Base-by-base conservation (phyloP, 2,113 vertebrate species). In the Mesitornis unicolor region DNA sequence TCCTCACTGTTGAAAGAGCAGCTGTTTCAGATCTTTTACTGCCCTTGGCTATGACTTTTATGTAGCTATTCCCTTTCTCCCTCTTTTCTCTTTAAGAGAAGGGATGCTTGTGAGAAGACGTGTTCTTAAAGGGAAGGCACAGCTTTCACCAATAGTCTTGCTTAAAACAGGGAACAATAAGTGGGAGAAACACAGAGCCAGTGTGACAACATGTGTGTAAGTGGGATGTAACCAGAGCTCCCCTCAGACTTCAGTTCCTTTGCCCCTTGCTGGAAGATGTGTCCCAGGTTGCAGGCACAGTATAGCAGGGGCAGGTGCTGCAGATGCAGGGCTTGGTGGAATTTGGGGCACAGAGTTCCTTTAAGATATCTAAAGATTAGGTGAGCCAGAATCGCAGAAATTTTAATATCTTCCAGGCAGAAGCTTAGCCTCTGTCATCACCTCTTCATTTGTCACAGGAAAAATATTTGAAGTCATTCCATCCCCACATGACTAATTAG, bases 361-460 rank as follows among this genome's bases (percentile, higher is more conserved):
- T 57, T 73, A 65, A 91, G 50, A 67, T 94, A 84, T 20, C 59
- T 68, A 31, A 94, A 89, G 73, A 81, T 89, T 89, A 95, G 89
- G 68, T 96, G 89, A 91, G 81, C 79, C 56, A 85, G 76, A 87
- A 84, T 96, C 91, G 78, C 47, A 90, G 87, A 89, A 93, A 86
- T 90, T 77, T 95, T 96, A 94, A 92, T 96, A 88, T 88, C 90
- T 96, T 97, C 91, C 96, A 96, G 95, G 90, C 88, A 93, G 96
- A 97, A 92, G 93, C 86, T 94, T 93, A 90, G 89, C 69, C 79
- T 97, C 93, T 96, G 86, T 96, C 90, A 95, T 93, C 97, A 84
- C 92, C 87, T 96, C 84, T 96, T 97, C 92, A 84, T 95, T 97
- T 93, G 96, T 97, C 96, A 95, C 75, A 79, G 84, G 75, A 84